A percentile compares a stretch with the other conserved stretches of the same genome.
These are phyloP conservation scores for Trichogramma pretiosum DNA, from an alignment of 1,140 invertebrate genomes.

Conservation along the genomic window DNA sequence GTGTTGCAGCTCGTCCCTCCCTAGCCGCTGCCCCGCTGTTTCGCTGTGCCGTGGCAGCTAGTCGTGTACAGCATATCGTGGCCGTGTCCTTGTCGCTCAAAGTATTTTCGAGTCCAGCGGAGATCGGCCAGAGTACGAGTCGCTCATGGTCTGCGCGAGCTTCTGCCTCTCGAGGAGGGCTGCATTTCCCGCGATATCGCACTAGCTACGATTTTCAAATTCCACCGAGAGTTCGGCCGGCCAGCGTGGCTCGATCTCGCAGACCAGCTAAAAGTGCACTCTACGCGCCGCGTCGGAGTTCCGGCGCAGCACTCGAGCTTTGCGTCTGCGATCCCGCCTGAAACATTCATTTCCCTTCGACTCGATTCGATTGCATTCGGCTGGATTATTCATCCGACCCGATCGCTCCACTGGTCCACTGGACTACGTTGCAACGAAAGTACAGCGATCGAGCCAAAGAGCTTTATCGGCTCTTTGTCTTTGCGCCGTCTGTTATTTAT, in stretches of 20 bases:
- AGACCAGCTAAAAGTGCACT: neutral
- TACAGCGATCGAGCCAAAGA: too few relatives aligned
- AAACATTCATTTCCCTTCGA: too few relatives aligned
- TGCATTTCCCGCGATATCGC: neutral
- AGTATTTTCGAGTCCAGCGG: conserved; percentile 5
- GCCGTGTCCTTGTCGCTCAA: neutral
- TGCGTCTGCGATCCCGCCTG: neutral
- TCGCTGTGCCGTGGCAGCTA: neutral
- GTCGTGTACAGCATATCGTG: neutral
- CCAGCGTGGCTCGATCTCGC: neutral
- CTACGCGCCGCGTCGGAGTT: too few relatives aligned
- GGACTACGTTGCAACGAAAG: too few relatives aligned
- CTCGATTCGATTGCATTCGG: too few relatives aligned
- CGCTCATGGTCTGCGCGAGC: too few relatives aligned
- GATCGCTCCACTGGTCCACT: too few relatives aligned
- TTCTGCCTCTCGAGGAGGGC: conserved; percentile 1
- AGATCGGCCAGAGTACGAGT: too few relatives aligned
- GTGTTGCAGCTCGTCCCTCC: too few relatives aligned
- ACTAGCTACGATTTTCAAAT: conserved; percentile 4
- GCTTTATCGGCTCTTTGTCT: too few relatives aligned
- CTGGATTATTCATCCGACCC: too few relatives aligned
- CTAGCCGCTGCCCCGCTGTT: neutral
- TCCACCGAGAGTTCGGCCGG: neutral
- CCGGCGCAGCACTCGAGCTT: neutral
- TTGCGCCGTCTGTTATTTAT: too few relatives aligned